These are phyloP conservation scores for Percopsis transmontana DNA, from an alignment of 2,113 vertebrate species.

Conservation along the genomic window DNA sequence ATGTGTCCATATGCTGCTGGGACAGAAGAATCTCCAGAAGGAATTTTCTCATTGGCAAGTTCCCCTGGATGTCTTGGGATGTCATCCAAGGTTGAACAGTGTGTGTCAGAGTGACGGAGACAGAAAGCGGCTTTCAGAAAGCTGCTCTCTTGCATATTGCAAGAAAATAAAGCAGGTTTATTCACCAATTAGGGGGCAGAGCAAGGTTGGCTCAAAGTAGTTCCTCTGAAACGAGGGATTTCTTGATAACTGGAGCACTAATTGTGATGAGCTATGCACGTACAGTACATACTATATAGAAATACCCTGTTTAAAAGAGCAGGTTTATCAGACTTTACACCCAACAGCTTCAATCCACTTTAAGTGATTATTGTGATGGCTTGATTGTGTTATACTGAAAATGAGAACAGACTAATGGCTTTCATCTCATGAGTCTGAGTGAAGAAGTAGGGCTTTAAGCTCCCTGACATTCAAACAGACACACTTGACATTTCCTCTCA, in stretches of 20 bases:
- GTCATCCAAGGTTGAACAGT: slow-evolving; percentile 51
- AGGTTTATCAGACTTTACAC: too few relatives aligned
- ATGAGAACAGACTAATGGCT: slow-evolving; percentile 22
- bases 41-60: slow-evolving; percentile 60
- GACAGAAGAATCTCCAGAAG: slow-evolving; percentile 61
- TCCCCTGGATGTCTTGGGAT: slow-evolving; percentile 38
- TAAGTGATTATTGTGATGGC: background rate
- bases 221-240: too few relatives aligned
- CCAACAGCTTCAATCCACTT: too few relatives aligned
- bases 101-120: slow-evolving; percentile 11
- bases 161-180: background rate
- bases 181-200: too few relatives aligned
- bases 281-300: too few relatives aligned
- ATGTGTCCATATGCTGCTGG: slow-evolving; percentile 71
- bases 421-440: slow-evolving; percentile 10
- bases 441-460: slow-evolving; percentile 30
- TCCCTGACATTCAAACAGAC: slow-evolving; percentile 36
- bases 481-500: slow-evolving; percentile 47
- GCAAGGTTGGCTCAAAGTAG: too few relatives aligned
- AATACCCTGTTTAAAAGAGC: too few relatives aligned
- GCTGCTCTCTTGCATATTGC: background rate
- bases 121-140: background rate
- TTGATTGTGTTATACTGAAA: slow-evolving; percentile 7
- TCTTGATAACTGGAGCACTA: too few relatives aligned
- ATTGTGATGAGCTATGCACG: too few relatives aligned